Conservation (phyloP, 2,888 invertebrate genomes). For the Dicranocentrus wangi region DNA sequence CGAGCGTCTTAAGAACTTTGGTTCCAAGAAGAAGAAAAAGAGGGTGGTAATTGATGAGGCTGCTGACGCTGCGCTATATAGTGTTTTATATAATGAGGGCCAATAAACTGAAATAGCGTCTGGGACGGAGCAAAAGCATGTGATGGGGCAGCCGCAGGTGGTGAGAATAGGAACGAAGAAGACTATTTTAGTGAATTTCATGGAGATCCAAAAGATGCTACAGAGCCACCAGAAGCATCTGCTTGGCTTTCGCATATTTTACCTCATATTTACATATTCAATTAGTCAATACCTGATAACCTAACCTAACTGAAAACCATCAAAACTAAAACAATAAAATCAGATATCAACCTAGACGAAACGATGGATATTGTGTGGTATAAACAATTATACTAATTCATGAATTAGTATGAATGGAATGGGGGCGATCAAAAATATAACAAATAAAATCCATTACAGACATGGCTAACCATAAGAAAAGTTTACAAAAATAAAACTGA, state of each 20-base stretch:
- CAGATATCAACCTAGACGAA: no score
- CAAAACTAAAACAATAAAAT: no score
- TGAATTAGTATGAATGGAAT: no score
- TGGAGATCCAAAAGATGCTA: conserved; percentile 85
- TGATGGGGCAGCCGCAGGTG: conserved; percentile 99
- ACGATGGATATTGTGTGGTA: no score
- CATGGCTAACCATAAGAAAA: no score
- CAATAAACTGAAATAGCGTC: conserved; percentile 99
- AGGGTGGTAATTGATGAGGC: conserved; percentile 77
- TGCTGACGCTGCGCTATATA: conserved; percentile 91
- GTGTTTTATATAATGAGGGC: conserved; percentile 99
- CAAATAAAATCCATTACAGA: no score
- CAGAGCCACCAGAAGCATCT: conserved; percentile 97
- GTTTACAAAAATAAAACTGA: no score
- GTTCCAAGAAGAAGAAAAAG: conserved; percentile 62
- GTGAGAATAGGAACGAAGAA: conserved; percentile 99
- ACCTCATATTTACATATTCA: no score
- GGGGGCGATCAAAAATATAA: no score
- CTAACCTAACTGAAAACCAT: no score
- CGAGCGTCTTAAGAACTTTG: conserved; percentile 52
- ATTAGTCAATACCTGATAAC: no score
- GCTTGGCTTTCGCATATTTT: conserved; percentile 95
- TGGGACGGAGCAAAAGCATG: conserved; percentile 98
- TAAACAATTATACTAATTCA: no score
- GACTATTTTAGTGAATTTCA: conserved; percentile 98